phyloP scores from a whole-genome alignment of 2,113 vertebrate species.

The Regulus satrapa region DNA sequence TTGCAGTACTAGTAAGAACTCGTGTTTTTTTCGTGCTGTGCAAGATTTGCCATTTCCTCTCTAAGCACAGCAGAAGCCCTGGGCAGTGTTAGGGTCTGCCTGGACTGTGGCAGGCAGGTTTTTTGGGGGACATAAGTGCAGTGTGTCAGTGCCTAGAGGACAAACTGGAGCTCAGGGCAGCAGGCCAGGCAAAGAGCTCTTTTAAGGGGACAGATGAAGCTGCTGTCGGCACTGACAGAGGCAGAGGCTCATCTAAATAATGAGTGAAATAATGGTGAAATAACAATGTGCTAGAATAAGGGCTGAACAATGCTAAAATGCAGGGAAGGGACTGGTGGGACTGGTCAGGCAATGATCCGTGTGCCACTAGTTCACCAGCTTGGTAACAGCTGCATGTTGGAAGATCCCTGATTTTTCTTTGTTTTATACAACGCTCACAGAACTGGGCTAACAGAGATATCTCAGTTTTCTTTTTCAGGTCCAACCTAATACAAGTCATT shows the following conservation, averaged over 20 bases:
- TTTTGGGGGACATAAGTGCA: not conserved
- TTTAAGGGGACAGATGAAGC: not conserved
- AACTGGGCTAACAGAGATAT: not conserved
- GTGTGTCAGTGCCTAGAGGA: not conserved
- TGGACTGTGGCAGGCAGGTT: not conserved
- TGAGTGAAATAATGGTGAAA: not conserved
- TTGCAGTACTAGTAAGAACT: constrained; percentile 42
- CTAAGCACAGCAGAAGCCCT: not conserved
- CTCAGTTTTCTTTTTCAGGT: not conserved
- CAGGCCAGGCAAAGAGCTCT: not conserved
- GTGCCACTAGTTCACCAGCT: not conserved
- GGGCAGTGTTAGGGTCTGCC: not conserved
- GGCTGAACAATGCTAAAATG: not conserved
- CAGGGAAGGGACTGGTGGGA: not conserved
- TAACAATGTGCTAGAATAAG: not conserved
- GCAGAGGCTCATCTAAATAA: not conserved
- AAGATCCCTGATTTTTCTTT: not conserved
- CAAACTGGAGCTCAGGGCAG: not conserved
- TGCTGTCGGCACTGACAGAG: not conserved
- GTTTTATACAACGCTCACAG: not conserved
- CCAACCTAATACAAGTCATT: not conserved
- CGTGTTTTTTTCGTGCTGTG: not conserved
- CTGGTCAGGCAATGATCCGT: accelerated
- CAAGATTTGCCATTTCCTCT: constrained; percentile 8
- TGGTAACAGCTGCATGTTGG: not conserved